These are phyloP conservation scores for Drosophila merina DNA, from an alignment of 2,888 invertebrate genomes.

Conservation along the genomic window DNA sequence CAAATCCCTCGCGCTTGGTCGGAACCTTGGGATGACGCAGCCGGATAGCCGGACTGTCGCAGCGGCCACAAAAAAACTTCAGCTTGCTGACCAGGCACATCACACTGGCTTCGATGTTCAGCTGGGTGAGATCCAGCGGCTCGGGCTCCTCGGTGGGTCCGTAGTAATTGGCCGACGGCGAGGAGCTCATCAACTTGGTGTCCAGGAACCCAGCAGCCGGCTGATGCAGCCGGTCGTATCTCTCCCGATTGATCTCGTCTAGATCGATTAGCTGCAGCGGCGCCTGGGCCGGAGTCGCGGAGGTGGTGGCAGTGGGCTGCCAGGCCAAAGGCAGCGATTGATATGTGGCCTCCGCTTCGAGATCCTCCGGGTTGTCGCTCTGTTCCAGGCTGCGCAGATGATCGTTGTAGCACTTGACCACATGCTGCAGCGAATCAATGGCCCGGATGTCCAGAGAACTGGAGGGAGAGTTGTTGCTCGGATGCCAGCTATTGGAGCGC, in stretches of 20 bases:
- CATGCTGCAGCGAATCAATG: conserved; percentile 81
- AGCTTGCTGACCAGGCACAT: conserved; percentile 93
- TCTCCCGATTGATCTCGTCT: conserved; percentile 41
- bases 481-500: conserved; percentile 80
- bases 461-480: conserved; percentile 73
- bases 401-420: conserved; percentile 81
- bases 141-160: conserved; percentile 92
- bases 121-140: conserved; percentile 92
- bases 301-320: conserved; percentile 13
- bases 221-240: conserved; percentile 48
- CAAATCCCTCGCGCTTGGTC: conserved; percentile 79
- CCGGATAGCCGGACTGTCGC: conserved; percentile 89
- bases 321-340: conserved; percentile 78
- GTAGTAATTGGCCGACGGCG: conserved; percentile 89
- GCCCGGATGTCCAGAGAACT: conserved; percentile 81
- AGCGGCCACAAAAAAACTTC: conserved; percentile 90
- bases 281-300: neutral
- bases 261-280: conserved; percentile 61
- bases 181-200: conserved; percentile 84
- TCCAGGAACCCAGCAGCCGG: conserved; percentile 84
- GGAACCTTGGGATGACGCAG: conserved; percentile 85
- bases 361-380: conserved; percentile 11
- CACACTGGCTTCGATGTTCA: conserved; percentile 94
- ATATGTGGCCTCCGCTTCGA: conserved; percentile 55
- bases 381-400: conserved; percentile 70